Evolutionary conservation across 2,888 invertebrate species (phyloP).

Genomic region (Agapetus fuscipes): DNA sequence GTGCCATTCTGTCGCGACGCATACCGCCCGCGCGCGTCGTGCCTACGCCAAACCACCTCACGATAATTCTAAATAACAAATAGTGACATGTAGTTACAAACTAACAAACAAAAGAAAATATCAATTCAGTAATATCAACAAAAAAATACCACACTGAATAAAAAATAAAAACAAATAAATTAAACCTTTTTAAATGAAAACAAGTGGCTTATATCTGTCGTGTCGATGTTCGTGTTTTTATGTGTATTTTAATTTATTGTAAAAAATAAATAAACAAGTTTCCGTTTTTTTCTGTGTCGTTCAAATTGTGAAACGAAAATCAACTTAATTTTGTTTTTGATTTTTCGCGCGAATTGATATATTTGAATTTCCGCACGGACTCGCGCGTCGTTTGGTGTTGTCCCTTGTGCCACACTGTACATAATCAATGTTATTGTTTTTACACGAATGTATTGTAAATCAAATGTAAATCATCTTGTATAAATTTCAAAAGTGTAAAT

Average conservation of each 20-base stretch:
- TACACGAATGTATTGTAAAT: no score
- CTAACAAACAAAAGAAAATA: slow-evolving; percentile 5
- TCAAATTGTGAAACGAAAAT: background rate
- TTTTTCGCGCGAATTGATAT: background rate
- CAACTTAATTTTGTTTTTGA: background rate
- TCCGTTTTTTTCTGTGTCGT: slow-evolving; percentile 2
- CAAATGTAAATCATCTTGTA: no score
- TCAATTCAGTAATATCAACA: no score
- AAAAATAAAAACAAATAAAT: slow-evolving; percentile 11
- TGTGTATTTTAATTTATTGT: slow-evolving; percentile 7
- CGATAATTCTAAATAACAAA: slow-evolving; percentile 21
- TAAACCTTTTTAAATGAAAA: slow-evolving; percentile 20
- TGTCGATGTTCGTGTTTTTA: slow-evolving; percentile 18
- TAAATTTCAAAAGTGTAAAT: no score
- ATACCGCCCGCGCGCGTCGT: slow-evolving; percentile 22
- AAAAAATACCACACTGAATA: slow-evolving; percentile 9
- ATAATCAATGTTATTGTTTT: no score
- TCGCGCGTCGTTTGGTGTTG: slow-evolving; percentile 10
- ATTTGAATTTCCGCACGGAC: slow-evolving; percentile 3
- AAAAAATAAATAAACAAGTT: background rate
- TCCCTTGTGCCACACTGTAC: slow-evolving; percentile 6
- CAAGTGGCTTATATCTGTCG: slow-evolving; percentile 23
- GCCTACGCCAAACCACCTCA: slow-evolving; percentile 17
- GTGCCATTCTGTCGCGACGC: slow-evolving; percentile 22
- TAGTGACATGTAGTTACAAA: slow-evolving; percentile 19